A percentile compares a stretch with the other conserved stretches of the same genome.
These are phyloP conservation scores for Pseudomyrmex cubaensis DNA, from an alignment of 1,140 invertebrate species.

Conservation along the genomic window DNA sequence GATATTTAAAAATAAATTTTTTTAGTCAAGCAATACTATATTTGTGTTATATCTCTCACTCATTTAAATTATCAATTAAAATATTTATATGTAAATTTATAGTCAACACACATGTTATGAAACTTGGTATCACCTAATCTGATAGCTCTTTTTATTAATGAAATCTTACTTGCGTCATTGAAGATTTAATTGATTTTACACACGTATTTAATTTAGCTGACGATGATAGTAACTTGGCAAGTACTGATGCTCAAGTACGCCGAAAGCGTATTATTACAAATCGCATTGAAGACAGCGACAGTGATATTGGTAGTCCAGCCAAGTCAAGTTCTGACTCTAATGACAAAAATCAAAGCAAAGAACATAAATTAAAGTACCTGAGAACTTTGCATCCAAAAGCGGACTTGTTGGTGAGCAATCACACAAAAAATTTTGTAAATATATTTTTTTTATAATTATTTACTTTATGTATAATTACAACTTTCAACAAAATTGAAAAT, in stretches of 20 bases:
- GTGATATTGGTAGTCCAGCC: constrained; percentile 75
- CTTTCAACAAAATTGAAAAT: not conserved
- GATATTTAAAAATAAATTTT: not conserved
- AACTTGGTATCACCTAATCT: not conserved
- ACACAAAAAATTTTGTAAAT: not conserved
- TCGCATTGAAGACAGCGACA: constrained; percentile 82
- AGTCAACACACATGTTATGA: not conserved
- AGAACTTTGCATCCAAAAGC: constrained; percentile 75
- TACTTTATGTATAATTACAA: constrained; percentile 5
- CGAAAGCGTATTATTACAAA: constrained; percentile 76
- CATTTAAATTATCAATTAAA: not conserved
- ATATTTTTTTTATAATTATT: not conserved
- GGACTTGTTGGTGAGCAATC: constrained; percentile 68
- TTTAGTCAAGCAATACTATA: not conserved
- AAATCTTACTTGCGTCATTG: constrained; percentile 1
- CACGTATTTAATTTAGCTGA: constrained; percentile 73
- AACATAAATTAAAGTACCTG: constrained; percentile 78
- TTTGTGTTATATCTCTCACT: not conserved
- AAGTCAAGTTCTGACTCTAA: constrained; percentile 73
- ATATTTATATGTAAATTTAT: not conserved
- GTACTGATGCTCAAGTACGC: constrained; percentile 74
- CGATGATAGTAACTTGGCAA: constrained; percentile 78
- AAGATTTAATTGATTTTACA: not conserved
- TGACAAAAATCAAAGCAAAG: constrained; percentile 68
- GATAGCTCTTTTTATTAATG: not conserved